Conservation (phyloP, 2,113 vertebrate species). For the Zosterops japonicus region DNA sequence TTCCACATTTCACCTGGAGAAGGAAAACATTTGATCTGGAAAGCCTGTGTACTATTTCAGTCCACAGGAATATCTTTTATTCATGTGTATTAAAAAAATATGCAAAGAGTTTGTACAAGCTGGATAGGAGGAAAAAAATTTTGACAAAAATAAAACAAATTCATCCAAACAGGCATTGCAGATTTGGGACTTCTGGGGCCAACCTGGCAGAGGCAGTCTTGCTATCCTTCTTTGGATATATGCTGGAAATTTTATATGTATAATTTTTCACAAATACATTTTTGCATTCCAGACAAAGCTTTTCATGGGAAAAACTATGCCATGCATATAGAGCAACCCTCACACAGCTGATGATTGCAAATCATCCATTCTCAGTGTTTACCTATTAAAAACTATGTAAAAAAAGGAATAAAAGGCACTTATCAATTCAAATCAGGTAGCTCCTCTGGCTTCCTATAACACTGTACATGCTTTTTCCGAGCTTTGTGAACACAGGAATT, state of each 20-base stretch:
- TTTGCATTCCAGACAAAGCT: constrained; percentile 40
- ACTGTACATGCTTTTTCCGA: not conserved
- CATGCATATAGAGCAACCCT: constrained; percentile 17
- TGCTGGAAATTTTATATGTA: not conserved
- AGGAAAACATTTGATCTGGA: constrained; percentile 74
- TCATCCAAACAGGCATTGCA: constrained; percentile 9
- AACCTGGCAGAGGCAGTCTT: not conserved
- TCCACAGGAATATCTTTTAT: constrained; percentile 73
- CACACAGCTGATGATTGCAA: constrained; percentile 42
- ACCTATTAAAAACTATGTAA: not conserved
- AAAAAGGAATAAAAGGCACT: not conserved
- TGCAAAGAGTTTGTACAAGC: constrained; percentile 65
- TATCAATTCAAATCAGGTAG: constrained; percentile 13
- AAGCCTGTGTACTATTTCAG: constrained; percentile 63
- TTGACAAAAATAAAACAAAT: constrained; percentile 50
- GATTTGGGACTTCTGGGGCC: constrained; percentile 1
- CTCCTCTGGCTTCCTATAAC: not conserved
- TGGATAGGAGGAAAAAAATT: not conserved
- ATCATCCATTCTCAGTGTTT: constrained; percentile 27
- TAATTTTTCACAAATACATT: constrained; percentile 29
- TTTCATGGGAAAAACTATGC: constrained; percentile 15
- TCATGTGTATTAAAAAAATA: constrained; percentile 74
- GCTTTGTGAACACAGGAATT: constrained; percentile 12
- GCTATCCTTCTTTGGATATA: not conserved
- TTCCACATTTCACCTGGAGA: constrained; percentile 75